phyloP scores from a whole-genome alignment of 2,888 invertebrate genomes.

The Epiperipatus broadwayi region DNA sequence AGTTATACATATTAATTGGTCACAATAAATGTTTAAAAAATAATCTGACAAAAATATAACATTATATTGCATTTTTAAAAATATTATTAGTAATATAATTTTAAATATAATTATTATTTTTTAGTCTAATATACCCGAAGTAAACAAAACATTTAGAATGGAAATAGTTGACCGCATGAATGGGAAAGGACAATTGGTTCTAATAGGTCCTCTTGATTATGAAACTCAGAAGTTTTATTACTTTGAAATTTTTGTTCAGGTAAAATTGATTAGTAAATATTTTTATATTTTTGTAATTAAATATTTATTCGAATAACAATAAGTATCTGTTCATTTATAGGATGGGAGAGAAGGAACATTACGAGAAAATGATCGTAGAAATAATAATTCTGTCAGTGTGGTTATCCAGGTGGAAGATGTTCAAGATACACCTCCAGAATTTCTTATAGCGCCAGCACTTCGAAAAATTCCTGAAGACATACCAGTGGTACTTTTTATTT shows the following conservation, averaged over 20 bases:
- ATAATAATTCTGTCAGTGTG: constrained; percentile 71
- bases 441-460: constrained; percentile 66
- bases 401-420: constrained; percentile 68
- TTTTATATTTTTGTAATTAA: too few species aligned
- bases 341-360: too few species aligned
- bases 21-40: too few species aligned
- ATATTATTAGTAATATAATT: too few species aligned
- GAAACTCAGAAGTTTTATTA: constrained; percentile 31
- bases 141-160: constrained; percentile 49
- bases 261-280: too few species aligned
- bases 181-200: constrained; percentile 60
- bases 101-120: too few species aligned
- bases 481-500: constrained; percentile 47
- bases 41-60: too few species aligned
- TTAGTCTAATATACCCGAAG: too few species aligned
- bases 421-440: constrained; percentile 78
- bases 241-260: background rate
- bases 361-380: constrained; percentile 28
- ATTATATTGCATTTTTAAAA: too few species aligned
- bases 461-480: constrained; percentile 69
- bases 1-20: too few species aligned
- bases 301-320: too few species aligned
- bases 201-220: constrained; percentile 58
- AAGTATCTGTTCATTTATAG: constrained; percentile 10
- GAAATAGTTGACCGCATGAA: constrained; percentile 43